A percentile compares a stretch with the other conserved stretches of the same genome.
These are phyloP conservation scores for Metalampra italica DNA, from an alignment of 2,888 invertebrate genomes.

Conservation along the genomic window DNA sequence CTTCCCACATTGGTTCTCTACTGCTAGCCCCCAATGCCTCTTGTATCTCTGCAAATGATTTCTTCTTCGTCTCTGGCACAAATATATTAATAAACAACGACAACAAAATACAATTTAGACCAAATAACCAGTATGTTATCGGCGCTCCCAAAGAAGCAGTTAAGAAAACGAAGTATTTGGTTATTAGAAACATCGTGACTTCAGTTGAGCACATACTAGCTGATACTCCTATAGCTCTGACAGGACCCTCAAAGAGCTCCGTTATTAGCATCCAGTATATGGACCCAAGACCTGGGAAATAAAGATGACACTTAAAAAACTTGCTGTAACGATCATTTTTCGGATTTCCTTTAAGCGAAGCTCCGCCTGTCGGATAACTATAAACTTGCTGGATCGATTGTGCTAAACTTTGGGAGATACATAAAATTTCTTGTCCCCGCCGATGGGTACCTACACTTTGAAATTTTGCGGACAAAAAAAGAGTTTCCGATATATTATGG, in stretches of 20 bases:
- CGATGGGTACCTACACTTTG: too few relatives aligned
- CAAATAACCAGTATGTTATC: conserved; percentile 21
- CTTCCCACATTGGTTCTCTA: too few relatives aligned
- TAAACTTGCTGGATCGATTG: too few relatives aligned
- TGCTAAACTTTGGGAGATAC: too few relatives aligned
- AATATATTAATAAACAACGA: conserved; percentile 14
- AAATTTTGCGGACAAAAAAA: too few relatives aligned
- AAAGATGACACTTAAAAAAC: conserved; percentile 3
- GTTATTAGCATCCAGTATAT: conserved; percentile 43
- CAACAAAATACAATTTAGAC: conserved; percentile 11
- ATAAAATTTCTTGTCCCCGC: too few relatives aligned
- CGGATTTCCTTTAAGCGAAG: too few relatives aligned
- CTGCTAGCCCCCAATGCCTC: conserved; percentile 11
- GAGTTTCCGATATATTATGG: too few relatives aligned
- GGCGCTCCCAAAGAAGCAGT: conserved; percentile 15
- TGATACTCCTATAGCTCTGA: conserved; percentile 40
- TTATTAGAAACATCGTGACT: conserved; percentile 27
- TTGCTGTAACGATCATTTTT: too few relatives aligned
- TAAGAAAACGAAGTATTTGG: conserved; percentile 18
- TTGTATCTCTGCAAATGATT: conserved; percentile 21
- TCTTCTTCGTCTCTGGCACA: conserved; percentile 25
- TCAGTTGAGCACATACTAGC: conserved; percentile 18
- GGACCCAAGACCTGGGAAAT: conserved; percentile 44
- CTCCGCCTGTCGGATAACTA: too few relatives aligned
- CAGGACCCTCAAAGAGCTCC: conserved; percentile 47